These are phyloP conservation scores for Andrena marginata DNA, from an alignment of 2,888 invertebrate genomes.

Conservation along the genomic window DNA sequence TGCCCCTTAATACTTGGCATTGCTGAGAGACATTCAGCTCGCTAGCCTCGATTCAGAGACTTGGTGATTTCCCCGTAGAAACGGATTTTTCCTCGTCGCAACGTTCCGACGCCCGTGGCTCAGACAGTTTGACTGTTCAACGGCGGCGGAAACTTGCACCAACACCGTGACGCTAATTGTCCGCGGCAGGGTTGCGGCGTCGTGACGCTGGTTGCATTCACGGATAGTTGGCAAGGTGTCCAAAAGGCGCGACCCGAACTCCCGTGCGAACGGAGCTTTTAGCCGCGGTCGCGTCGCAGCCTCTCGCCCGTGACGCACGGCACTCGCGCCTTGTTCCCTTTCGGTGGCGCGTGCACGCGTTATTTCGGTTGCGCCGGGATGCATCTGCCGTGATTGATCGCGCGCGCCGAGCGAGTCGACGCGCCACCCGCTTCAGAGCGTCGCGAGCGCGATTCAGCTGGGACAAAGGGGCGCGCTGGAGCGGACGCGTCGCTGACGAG, in stretches of 20 bases:
- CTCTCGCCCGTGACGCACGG: constrained; percentile 33
- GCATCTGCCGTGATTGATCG: constrained; percentile 25
- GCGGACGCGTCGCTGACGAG: neutral
- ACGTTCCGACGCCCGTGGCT: neutral
- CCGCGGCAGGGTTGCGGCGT: neutral
- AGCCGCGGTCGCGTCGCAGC: constrained; percentile 18
- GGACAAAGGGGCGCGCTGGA: constrained; percentile 10
- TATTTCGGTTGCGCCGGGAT: constrained; percentile 31
- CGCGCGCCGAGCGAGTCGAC: neutral
- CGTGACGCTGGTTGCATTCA: neutral
- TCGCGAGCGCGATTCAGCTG: neutral
- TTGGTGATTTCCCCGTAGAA: too few species aligned
- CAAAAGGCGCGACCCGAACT: neutral
- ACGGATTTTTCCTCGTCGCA: neutral
- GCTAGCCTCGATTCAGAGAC: too few species aligned
- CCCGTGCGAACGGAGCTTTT: constrained; percentile 41
- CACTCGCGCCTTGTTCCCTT: constrained; percentile 18
- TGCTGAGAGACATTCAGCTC: too few species aligned
- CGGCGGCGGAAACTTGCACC: neutral
- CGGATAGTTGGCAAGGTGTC: constrained; percentile 1
- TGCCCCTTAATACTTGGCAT: too few species aligned
- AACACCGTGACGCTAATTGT: neutral
- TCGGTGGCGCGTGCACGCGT: constrained; percentile 25
- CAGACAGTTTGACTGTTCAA: too few species aligned
- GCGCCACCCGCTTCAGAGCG: neutral